Percentiles rank a stretch among this genome's conserved stretches.
Evolutionary conservation across 1,140 invertebrate species (phyloP).

Genomic region (Tachypleus tridentatus): DNA sequence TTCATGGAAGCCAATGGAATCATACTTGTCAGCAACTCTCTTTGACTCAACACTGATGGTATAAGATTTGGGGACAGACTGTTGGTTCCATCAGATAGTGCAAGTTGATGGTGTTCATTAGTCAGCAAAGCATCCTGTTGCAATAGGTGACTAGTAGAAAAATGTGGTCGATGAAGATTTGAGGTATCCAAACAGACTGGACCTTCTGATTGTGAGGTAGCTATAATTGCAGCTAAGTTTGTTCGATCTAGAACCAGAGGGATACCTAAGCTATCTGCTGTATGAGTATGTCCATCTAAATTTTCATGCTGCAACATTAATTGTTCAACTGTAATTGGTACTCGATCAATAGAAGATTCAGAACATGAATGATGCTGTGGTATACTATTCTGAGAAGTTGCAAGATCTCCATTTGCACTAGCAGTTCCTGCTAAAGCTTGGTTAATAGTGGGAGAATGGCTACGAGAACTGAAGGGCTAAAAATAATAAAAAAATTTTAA

Average conservation of each 20-base stretch:
- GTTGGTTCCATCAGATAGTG: constrained; percentile 8
- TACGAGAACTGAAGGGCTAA: too few species aligned
- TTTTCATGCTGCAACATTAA: too few species aligned
- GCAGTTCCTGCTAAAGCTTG: too few species aligned
- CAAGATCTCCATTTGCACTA: too few species aligned
- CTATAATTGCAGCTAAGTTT: constrained; percentile 13
- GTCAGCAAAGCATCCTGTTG: constrained; percentile 9
- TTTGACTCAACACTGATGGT: constrained; percentile 12
- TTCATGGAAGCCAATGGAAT: constrained; percentile 15
- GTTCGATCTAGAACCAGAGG: constrained; percentile 15
- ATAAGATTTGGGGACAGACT: constrained; percentile 10
- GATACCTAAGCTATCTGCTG: not conserved
- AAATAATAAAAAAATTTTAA: too few species aligned
- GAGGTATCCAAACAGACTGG: constrained; percentile 13
- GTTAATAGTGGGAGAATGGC: too few species aligned
- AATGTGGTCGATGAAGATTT: constrained; percentile 11
- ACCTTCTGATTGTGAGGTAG: constrained; percentile 10
- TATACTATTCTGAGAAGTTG: too few species aligned
- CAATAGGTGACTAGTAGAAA: constrained; percentile 15
- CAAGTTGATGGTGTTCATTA: constrained; percentile 13
- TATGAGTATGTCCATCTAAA: constrained; percentile 3
- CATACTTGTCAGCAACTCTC: constrained; percentile 15
- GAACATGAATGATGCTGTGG: too few species aligned
- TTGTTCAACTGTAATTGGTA: too few species aligned
- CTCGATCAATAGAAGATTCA: too few species aligned